phyloP scores from a whole-genome alignment of 1,140 invertebrate genomes.

The Druon quercuslanigerum region DNA sequence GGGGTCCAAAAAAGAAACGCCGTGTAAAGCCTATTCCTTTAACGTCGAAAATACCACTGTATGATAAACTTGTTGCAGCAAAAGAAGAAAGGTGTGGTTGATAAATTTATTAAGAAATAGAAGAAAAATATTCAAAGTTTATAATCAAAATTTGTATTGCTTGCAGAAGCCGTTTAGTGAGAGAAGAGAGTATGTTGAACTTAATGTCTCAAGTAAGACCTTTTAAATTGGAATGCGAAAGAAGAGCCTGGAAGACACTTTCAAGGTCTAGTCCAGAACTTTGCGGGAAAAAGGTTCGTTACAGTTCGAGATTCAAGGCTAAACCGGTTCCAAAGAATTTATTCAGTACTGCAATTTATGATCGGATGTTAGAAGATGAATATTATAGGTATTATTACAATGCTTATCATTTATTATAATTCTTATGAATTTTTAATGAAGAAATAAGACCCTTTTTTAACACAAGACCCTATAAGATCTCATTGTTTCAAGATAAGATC shows the following conservation, averaged over 20 bases:
- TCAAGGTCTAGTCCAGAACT: slow-evolving; percentile 78
- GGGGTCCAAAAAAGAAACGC: slow-evolving; percentile 71
- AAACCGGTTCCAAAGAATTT: slow-evolving; percentile 82
- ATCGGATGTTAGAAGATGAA: slow-evolving; percentile 83
- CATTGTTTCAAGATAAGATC: too few species aligned
- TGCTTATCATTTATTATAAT: slow-evolving; percentile 34
- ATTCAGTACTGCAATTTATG: slow-evolving; percentile 82
- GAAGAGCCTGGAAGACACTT: slow-evolving; percentile 68
- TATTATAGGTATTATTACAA: slow-evolving; percentile 79
- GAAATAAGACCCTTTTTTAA: too few species aligned
- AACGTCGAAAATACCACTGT: slow-evolving; percentile 81
- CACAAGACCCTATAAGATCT: too few species aligned
- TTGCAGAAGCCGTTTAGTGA: slow-evolving; percentile 68
- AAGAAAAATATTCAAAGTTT: background rate
- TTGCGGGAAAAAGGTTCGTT: slow-evolving; percentile 56
- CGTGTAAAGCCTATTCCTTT: slow-evolving; percentile 80
- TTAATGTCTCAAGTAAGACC: slow-evolving; percentile 78
- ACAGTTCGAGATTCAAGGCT: slow-evolving; percentile 78
- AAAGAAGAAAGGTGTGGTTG: slow-evolving; percentile 80
- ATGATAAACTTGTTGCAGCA: slow-evolving; percentile 82
- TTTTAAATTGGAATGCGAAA: slow-evolving; percentile 75
- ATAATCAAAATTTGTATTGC: slow-evolving; percentile 29
- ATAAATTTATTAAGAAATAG: background rate
- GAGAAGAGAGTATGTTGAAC: slow-evolving; percentile 70
- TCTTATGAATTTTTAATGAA: background rate